phyloP scores from a whole-genome alignment of 92 coral and sea anemone species.

The Zoanthus sociatus region DNA sequence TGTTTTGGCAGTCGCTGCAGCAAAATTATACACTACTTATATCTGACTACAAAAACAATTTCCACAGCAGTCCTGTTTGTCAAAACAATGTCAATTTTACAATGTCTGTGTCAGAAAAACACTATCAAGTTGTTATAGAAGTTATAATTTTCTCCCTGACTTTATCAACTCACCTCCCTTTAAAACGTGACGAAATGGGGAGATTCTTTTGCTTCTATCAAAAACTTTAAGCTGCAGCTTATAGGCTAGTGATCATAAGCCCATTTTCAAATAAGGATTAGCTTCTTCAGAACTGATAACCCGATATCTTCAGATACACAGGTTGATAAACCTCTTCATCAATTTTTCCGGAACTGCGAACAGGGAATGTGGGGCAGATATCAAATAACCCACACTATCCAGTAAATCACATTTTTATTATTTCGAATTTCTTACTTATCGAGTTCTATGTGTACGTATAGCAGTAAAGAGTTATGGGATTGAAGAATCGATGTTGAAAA shows the following conservation, averaged over 20 bases:
- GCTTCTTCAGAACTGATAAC: conserved; percentile 17
- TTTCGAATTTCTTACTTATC: neutral
- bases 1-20: neutral
- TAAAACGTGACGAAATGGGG: neutral
- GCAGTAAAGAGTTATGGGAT: neutral
- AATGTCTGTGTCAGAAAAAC: neutral
- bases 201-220: neutral
- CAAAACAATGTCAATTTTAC: neutral
- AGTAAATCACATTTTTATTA: conserved; percentile 7
- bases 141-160: neutral
- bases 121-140: neutral
- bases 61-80: neutral
- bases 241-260: conserved; percentile 29
- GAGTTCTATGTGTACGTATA: neutral
- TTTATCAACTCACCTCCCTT: neutral
- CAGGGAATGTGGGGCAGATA: conserved; percentile 15
- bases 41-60: neutral
- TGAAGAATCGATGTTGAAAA: neutral
- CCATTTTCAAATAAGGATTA: conserved; percentile 43
- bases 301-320: conserved; percentile 37
- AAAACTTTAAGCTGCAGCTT: conserved; percentile 25
- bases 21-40: neutral
- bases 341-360: conserved; percentile 30
- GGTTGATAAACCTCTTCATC: conserved; percentile 15
- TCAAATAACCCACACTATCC: neutral